Percentiles rank a stretch among this genome's conserved stretches.
phyloP scores from a whole-genome alignment of 1,140 invertebrate species.

The Pseudomyrmex pallidus region DNA sequence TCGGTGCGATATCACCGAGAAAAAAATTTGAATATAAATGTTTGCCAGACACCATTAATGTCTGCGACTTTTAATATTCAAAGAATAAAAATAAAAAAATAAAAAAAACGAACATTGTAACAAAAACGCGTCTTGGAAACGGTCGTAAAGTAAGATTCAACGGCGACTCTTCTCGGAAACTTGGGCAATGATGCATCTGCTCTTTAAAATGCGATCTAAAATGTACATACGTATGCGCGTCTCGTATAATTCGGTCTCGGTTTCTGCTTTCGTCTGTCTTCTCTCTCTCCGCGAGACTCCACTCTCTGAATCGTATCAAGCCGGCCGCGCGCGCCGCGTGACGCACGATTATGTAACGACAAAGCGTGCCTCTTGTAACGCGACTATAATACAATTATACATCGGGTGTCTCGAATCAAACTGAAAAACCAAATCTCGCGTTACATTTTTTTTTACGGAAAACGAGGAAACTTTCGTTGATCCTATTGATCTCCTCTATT shows the following conservation, averaged over 20 bases:
- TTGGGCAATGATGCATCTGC: neutral
- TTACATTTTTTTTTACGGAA: neutral
- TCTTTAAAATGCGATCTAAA: neutral
- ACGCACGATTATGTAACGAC: slow-evolving; percentile 59
- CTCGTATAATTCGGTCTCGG: slow-evolving; percentile 41
- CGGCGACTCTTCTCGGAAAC: neutral
- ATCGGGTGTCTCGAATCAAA: slow-evolving; percentile 24
- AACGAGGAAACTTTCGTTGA: neutral
- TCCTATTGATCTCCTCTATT: neutral
- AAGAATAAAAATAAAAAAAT: no score
- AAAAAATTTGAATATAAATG: no score
- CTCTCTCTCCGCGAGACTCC: neutral
- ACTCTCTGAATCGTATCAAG: slow-evolving; percentile 27
- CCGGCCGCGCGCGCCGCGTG: slow-evolving; percentile 46
- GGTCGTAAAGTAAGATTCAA: neutral
- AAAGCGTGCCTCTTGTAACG: slow-evolving; percentile 58
- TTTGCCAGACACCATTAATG: no score
- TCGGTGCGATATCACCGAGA: no score
- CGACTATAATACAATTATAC: slow-evolving; percentile 47
- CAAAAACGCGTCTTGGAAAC: neutral
- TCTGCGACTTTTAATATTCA: no score
- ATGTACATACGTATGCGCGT: slow-evolving; percentile 3
- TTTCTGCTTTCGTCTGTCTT: neutral
- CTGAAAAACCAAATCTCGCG: neutral
- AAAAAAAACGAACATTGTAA: neutral